Evolutionary conservation across 2,888 invertebrate species (phyloP), one percentile per base, ranked within the genome.

Genomic region (Drosophila nigricruria): DNA sequence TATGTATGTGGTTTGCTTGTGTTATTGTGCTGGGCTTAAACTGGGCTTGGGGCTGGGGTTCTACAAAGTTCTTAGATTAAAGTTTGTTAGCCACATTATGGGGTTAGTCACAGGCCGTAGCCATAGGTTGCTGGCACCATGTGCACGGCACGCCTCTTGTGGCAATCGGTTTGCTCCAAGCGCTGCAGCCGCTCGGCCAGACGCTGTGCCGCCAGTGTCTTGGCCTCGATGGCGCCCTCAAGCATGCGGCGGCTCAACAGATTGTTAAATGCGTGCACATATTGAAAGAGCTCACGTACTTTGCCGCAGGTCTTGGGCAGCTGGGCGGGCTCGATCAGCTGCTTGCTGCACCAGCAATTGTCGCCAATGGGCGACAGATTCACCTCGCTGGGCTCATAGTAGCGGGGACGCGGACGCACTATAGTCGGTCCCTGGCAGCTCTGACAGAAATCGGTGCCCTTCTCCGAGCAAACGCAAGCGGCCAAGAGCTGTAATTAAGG

Each of bases 311-410:
- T 89, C 70, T 91, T 91, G 4, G 92, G 90, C 20, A 91, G 67
- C 53, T 90, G 81, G 1, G 92, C 92, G 34, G 94, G 93, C 62
- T 92, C 91, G 36, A 93, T 92, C 18, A 92, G 70, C 23, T 91
- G 81, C 60, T 92, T 92, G 30, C 86, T 91, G 76, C 93, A 93
- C 84, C 88, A 92, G 66, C 93, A 93, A 5, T 81, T 91, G 61
- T 93, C 92, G 3, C 92, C 92, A 34, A 92, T 91, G 5, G 93
- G 91, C 53, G 88, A 63, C 9, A 92, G 73, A 30, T 75, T 79
- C 23, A 90, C 62, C 0, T 84, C 77, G 30, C 71, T 76, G 25
- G 76, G 70, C 16, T 77, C 78, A 32, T 77, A 87, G 54, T 85
- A 88, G 10, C 89, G 81, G 5, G 79, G 87, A 61, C 87, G 86